Evolutionary conservation across 35 echinoderm and acorn worm genomes (phyloP).

Genomic region (Strongylocentrotus purpuratus): DNA sequence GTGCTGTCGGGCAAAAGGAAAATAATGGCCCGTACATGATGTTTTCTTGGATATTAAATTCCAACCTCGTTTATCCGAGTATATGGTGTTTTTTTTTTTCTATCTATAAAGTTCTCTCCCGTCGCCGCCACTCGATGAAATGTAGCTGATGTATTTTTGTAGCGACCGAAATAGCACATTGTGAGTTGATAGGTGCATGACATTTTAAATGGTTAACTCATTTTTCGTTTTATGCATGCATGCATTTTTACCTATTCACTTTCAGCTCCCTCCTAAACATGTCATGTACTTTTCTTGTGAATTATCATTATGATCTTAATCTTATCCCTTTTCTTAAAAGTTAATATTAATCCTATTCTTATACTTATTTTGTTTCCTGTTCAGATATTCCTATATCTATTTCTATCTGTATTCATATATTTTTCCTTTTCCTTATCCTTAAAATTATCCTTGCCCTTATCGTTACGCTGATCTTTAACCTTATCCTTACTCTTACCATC

Average conservation of each 20-base stretch:
- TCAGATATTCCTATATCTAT: too few relatives aligned
- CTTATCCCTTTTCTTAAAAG: too few relatives aligned
- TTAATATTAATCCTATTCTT: too few relatives aligned
- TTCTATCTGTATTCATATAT: too few relatives aligned
- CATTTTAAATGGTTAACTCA: neutral
- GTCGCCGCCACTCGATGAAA: neutral
- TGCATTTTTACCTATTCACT: neutral
- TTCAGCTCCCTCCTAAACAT: too few relatives aligned
- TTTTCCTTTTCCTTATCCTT: too few relatives aligned
- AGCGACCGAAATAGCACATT: neutral
- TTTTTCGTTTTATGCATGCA: neutral
- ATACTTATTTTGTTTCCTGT: too few relatives aligned
- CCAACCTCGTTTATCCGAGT: neutral
- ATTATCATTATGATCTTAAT: too few relatives aligned
- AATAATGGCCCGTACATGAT: conserved; percentile 25
- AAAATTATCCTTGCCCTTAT: too few relatives aligned
- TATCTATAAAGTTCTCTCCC: neutral
- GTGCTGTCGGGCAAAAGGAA: neutral
- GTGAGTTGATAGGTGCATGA: neutral
- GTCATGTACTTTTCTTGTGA: too few relatives aligned
- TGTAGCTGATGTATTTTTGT: neutral
- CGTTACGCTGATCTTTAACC: too few relatives aligned
- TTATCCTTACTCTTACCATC: too few relatives aligned
- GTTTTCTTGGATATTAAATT: conserved; percentile 19
- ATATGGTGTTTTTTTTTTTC: neutral